phyloP scores from a whole-genome alignment of 1,140 invertebrate genomes.

The Cherax destructor region DNA sequence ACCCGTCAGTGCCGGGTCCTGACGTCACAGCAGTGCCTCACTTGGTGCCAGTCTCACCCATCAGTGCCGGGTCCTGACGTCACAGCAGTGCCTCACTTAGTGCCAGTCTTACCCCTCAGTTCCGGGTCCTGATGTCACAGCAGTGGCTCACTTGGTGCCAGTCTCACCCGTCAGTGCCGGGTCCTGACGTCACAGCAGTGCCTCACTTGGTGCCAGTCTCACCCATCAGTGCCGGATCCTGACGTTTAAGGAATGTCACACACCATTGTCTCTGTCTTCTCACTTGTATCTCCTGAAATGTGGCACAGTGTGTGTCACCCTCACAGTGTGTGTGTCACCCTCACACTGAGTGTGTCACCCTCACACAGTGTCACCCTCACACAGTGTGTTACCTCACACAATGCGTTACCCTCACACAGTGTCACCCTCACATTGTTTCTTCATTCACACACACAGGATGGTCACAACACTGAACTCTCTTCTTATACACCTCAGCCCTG shows the following conservation, averaged over 20 bases:
- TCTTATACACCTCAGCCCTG: no score
- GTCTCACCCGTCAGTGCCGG: background rate
- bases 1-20: background rate
- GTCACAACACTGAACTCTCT: no score
- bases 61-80: background rate
- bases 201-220: background rate
- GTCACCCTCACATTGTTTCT: no score
- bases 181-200: background rate
- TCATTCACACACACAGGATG: no score
- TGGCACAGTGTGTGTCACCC: no score
- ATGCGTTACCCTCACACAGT: no score
- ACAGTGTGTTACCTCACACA: no score
- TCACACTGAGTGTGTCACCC: no score
- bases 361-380: no score
- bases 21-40: background rate
- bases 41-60: background rate
- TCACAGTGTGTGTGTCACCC: no score
- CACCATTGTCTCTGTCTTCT: background rate
- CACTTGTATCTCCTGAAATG: no score
- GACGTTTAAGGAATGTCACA: background rate
- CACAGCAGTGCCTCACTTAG: background rate
- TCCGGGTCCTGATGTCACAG: background rate
- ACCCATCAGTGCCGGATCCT: background rate
- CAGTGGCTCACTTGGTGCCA: background rate
- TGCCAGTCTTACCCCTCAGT: background rate